A percentile compares a stretch with the other conserved stretches of the same genome.
Conservation (phyloP, 30 jellyfish, hydroid and myxozoan species). For the Turritopsis dohrnii region DNA sequence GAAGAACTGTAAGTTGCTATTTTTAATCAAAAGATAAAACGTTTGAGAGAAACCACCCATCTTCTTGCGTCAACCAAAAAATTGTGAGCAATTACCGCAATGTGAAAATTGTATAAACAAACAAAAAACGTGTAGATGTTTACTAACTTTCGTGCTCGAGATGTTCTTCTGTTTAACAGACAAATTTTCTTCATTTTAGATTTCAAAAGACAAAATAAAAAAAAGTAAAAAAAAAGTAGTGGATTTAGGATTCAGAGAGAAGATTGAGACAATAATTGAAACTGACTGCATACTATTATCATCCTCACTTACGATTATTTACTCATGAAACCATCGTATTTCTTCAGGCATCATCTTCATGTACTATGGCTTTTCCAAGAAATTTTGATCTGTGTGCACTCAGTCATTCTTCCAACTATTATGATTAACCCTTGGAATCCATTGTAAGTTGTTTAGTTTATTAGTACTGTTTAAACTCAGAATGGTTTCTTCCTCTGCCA, state of each 20-base stretch:
- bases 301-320: not conserved
- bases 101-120: not conserved
- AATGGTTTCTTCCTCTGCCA: no score
- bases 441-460: no score
- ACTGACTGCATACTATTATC: not conserved
- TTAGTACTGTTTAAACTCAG: no score
- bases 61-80: not conserved
- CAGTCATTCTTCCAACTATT: not conserved
- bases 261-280: not conserved
- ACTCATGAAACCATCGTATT: not conserved
- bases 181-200: not conserved
- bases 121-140: not conserved
- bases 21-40: no score
- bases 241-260: no score
- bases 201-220: not conserved
- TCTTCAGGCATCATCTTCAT: not conserved
- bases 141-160: not conserved
- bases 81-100: not conserved
- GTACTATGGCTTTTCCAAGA: not conserved
- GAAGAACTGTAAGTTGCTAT: not conserved
- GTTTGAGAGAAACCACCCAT: not conserved
- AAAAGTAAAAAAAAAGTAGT: not conserved
- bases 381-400: not conserved
- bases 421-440: slow-evolving; percentile 5
- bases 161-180: not conserved